Conservation (phyloP, 2,888 invertebrate species). For the Strigamia maritima region DNA sequence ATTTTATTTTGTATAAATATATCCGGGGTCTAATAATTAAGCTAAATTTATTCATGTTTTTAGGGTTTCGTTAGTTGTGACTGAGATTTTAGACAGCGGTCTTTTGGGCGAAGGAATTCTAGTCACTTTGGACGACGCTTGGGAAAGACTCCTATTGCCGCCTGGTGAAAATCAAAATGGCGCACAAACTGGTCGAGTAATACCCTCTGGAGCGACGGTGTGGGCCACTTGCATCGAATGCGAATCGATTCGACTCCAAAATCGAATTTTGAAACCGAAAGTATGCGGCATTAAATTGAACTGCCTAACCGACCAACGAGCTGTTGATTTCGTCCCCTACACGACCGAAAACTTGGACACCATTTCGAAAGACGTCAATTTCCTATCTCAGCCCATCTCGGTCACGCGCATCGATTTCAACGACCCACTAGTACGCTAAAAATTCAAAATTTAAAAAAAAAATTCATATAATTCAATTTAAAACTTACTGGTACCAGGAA, state of each 20-base stretch:
- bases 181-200: constrained; percentile 50
- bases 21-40: too few species aligned
- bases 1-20: too few species aligned
- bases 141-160: constrained; percentile 57
- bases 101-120: constrained; percentile 73
- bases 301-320: neutral
- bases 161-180: neutral
- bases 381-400: constrained; percentile 60
- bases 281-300: neutral
- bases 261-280: constrained; percentile 48
- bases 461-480: neutral
- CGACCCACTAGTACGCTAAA: constrained; percentile 43
- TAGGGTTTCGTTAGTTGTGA: constrained; percentile 64
- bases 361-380: constrained; percentile 57
- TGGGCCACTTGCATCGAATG: constrained; percentile 64
- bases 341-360: constrained; percentile 66
- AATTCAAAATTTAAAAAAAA: constrained; percentile 42
- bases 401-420: constrained; percentile 65
- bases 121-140: constrained; percentile 66
- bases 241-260: constrained; percentile 56
- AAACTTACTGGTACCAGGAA: constrained; percentile 47
- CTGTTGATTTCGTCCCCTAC: constrained; percentile 59
- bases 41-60: too few species aligned
- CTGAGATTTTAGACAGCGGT: constrained; percentile 76
- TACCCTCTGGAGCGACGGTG: constrained; percentile 53